Evolutionary conservation across 2,888 invertebrate species (phyloP).

Genomic region (Rotaria sp.): DNA sequence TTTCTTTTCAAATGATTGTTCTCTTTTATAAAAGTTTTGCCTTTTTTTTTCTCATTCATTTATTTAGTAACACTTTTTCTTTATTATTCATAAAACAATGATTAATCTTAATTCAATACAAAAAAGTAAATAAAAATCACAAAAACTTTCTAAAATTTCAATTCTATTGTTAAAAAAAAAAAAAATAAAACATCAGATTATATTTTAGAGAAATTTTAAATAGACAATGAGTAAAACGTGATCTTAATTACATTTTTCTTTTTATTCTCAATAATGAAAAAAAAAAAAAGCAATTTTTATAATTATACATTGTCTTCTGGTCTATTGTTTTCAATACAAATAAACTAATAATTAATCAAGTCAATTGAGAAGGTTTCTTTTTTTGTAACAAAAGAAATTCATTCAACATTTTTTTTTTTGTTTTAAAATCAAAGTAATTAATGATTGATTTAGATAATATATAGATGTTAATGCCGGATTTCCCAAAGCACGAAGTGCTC

Average conservation of each 20-base stretch:
- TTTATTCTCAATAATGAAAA: not conserved
- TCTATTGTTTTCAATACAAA: not conserved
- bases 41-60: not conserved
- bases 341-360: not conserved
- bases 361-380: not conserved
- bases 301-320: not conserved
- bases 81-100: not conserved
- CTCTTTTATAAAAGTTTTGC: too few species aligned
- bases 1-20: too few species aligned
- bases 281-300: not conserved
- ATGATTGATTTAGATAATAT: not conserved
- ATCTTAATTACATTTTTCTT: not conserved
- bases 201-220: not conserved
- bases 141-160: not conserved
- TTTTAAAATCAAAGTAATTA: not conserved
- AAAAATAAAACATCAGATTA: too few species aligned
- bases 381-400: too few species aligned
- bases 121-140: not conserved
- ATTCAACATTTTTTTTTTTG: too few species aligned
- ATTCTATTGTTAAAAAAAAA: too few species aligned
- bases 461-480: not conserved
- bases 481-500: conserved; percentile 31
- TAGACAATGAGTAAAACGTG: not conserved
- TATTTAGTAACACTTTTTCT: not conserved
- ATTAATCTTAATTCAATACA: too few species aligned